These are phyloP conservation scores for Coleophora deauratella DNA, from an alignment of 2,888 invertebrate species.

Conservation along the genomic window DNA sequence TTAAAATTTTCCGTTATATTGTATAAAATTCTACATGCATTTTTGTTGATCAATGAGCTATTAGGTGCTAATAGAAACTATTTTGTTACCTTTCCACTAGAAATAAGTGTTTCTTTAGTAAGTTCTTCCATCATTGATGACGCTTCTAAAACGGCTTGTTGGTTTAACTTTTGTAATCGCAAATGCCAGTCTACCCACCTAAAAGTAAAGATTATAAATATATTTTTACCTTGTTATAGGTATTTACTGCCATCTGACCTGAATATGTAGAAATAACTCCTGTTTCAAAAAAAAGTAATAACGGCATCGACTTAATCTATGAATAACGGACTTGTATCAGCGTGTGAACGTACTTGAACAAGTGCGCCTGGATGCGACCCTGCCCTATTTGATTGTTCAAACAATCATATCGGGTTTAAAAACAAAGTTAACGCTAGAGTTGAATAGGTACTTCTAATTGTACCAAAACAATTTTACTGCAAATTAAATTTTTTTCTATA, in stretches of 20 bases:
- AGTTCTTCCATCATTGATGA: slow-evolving; percentile 85
- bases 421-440: no score
- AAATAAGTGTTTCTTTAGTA: slow-evolving; percentile 87
- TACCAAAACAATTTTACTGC: no score
- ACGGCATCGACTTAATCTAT: background rate
- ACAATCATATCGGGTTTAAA: no score
- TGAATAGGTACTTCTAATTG: no score
- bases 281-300: background rate
- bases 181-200: slow-evolving; percentile 90
- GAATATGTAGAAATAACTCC: background rate
- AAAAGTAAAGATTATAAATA: slow-evolving; percentile 9
- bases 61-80: no score
- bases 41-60: no score
- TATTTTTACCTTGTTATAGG: background rate
- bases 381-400: no score
- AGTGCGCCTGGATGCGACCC: no score
- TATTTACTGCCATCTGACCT: background rate
- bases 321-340: background rate
- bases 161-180: slow-evolving; percentile 87
- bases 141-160: slow-evolving; percentile 90
- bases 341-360: no score
- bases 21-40: no score
- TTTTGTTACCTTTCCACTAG: slow-evolving; percentile 84
- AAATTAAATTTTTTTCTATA: no score
- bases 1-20: no score